These are phyloP conservation scores for Cepphus grylle DNA, from an alignment of 2,113 vertebrate genomes.

Conservation along the genomic window DNA sequence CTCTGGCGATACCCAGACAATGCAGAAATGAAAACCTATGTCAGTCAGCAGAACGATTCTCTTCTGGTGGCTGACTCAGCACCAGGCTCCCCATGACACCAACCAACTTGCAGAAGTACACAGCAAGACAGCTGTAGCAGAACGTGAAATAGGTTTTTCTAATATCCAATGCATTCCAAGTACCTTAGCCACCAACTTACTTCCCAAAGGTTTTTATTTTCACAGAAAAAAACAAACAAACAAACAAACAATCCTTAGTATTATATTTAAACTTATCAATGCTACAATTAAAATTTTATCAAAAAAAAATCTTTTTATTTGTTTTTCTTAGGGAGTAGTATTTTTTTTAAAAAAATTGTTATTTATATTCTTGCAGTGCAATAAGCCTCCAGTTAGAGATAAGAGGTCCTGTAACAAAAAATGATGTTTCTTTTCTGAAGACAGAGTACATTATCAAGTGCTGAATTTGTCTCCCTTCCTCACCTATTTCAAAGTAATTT, in stretches of 20 bases:
- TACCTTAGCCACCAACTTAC: not conserved
- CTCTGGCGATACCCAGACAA: not conserved
- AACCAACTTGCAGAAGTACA: not conserved
- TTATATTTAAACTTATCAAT: not conserved
- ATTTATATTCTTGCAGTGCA: not conserved
- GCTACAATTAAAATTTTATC: not conserved
- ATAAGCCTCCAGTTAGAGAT: not conserved
- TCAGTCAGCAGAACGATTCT: not conserved
- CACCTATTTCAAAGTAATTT: not conserved
- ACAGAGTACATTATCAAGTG: not conserved
- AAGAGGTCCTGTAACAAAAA: not conserved
- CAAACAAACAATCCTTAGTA: not conserved
- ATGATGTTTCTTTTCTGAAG: not conserved
- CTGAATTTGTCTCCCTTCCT: not conserved
- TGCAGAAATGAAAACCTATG: not conserved
- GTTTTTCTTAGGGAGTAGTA: not conserved
- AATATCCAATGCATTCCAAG: not conserved
- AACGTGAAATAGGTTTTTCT: not conserved
- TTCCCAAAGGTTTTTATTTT: not conserved
- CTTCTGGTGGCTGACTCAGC: not conserved
- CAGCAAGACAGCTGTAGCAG: fast-evolving
- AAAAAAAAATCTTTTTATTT: not conserved
- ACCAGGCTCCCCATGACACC: not conserved
- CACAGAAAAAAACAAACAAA: too few species aligned
- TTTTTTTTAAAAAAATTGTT: not conserved